Base-by-base conservation (phyloP, 2,113 vertebrate genomes). In the Dascyllus trimaculatus region DNA sequence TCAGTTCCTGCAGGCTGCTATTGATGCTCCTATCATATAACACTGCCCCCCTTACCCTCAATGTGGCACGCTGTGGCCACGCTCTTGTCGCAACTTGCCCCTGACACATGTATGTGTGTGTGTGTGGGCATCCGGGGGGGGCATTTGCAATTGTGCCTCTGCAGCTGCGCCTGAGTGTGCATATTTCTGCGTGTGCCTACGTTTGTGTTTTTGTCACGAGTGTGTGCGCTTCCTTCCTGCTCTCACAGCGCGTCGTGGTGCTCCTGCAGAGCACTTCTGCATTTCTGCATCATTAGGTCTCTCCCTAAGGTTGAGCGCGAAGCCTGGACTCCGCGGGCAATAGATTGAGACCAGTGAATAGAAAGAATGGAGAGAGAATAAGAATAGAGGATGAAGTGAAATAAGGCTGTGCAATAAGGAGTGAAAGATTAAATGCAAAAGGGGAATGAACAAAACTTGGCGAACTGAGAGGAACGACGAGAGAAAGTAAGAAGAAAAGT, bases 211-310 rank as follows among this genome's bases (percentile, higher is more conserved):
- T 52, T 68, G 4, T 71, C 1, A 3, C 5, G 11, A 48, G 46
- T 13, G 72, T 62, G 54, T 64, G 45, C 48, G 54, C 61, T 67
- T 66, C 68, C 54, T 72, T 85, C 25, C 60, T 85, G 86, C 54
- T 72, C 84, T 87, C 74, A 35, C 54, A 74, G 77, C 45, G 51
- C 70, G 76, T 78, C 82, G 72, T 25, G 21, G 69, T 80, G 62
- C 81, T 85, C 82, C 71, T 67, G 73, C 71, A 80, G 68, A 86
- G 82, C 61, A 21, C 68, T 84, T 71, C 71, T 88, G 76, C 72
- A 82, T 89, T 85, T 91, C 88, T 81, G 89, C 85, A 83, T 91
- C 89, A 90, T 91, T 91, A 91, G 77, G 68, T 85, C 69, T 67
- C 79, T 90, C 53, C 72, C 63, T 52, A 64, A 86, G 80, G 85